Percentiles rank a stretch among this genome's conserved stretches.
phyloP scores from a whole-genome alignment of 2,888 invertebrate species.

The Galerucella calmariensis region DNA sequence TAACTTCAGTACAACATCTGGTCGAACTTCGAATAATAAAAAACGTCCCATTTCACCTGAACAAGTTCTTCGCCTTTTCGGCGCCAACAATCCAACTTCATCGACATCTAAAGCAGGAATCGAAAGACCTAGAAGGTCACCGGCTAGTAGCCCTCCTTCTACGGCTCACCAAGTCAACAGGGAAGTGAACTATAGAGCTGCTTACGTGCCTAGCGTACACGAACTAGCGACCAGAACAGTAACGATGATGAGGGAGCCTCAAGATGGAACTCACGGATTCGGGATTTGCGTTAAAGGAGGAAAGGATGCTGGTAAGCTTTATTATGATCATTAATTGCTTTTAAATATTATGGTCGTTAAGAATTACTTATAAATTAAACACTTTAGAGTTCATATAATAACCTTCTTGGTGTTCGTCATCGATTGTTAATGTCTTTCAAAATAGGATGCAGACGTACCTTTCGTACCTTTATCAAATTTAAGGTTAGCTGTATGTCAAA shows the following conservation, averaged over 20 bases:
- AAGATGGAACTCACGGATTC: constrained; percentile 85
- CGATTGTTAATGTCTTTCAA: too few species aligned
- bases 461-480: too few species aligned
- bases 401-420: too few species aligned
- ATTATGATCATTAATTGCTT: too few species aligned
- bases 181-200: constrained; percentile 62
- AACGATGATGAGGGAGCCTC: constrained; percentile 85
- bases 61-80: constrained; percentile 69
- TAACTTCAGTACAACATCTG: constrained; percentile 62
- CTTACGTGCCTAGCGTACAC: constrained; percentile 73
- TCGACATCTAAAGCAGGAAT: constrained; percentile 49
- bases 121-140: constrained; percentile 66
- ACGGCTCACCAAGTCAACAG: constrained; percentile 61
- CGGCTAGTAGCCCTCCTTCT: constrained; percentile 78
- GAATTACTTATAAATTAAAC: too few species aligned
- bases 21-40: constrained; percentile 69
- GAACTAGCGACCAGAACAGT: constrained; percentile 85
- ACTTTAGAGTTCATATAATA: too few species aligned
- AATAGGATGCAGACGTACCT: too few species aligned
- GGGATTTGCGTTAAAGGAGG: constrained; percentile 93
- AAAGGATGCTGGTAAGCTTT: constrained; percentile 81
- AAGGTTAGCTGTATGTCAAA: too few species aligned
- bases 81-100: constrained; percentile 51
- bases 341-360: too few species aligned
- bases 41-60: constrained; percentile 87